A percentile compares a stretch with the other conserved stretches of the same genome.
Evolutionary conservation across 2,113 vertebrate species (phyloP).

Genomic region (Rhadina sibilatrix): DNA sequence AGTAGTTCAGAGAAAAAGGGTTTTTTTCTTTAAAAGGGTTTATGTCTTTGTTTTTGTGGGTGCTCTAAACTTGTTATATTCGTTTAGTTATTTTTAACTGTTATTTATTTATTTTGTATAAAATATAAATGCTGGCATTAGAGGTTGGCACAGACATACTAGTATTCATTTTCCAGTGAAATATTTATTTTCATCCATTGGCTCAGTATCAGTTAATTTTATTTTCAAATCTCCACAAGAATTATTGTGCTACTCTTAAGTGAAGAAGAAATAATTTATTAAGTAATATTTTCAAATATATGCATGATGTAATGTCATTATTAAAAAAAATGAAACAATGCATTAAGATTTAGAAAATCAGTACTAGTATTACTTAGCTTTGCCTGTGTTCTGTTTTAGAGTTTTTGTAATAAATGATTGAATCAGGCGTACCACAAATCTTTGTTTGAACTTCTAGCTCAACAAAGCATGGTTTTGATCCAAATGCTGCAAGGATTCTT

Average conservation of each 20-base stretch:
- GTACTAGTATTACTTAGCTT: background rate
- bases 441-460: background rate
- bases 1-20: background rate
- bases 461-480: background rate
- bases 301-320: background rate
- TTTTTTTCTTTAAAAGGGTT: background rate
- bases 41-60: background rate
- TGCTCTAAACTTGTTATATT: background rate
- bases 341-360: background rate
- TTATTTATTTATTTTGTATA: background rate
- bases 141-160: fast-evolving
- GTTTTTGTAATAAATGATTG: background rate
- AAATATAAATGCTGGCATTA: background rate
- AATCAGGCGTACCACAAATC: background rate
- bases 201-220: background rate
- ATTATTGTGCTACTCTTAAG: background rate
- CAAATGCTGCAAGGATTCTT: background rate
- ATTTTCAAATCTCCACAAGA: background rate
- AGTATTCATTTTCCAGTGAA: background rate
- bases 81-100: background rate
- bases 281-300: background rate
- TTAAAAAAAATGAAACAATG: background rate
- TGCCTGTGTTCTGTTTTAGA: background rate
- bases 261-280: background rate
- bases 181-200: background rate